phyloP scores from a whole-genome alignment of 2,888 invertebrate species.

The Lomographa bimaculata region DNA sequence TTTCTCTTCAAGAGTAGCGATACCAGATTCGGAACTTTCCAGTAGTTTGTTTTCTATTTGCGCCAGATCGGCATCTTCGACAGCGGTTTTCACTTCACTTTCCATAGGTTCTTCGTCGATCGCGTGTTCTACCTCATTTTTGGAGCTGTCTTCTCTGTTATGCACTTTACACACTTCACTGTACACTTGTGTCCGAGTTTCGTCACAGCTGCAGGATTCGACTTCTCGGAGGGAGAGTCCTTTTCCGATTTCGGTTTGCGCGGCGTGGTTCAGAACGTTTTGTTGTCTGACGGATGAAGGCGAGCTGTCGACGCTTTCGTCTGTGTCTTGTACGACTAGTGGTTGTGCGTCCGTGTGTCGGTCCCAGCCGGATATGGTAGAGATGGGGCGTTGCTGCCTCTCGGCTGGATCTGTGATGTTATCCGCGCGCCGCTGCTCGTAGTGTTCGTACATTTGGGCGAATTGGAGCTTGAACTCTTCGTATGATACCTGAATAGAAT shows the following conservation, averaged over 20 bases:
- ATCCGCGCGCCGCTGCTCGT: slow-evolving; percentile 96
- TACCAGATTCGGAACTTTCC: slow-evolving; percentile 69
- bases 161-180: slow-evolving; percentile 87
- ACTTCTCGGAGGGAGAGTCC: slow-evolving; percentile 72
- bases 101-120: slow-evolving; percentile 50
- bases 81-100: slow-evolving; percentile 35
- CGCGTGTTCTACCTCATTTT: slow-evolving; percentile 56
- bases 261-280: slow-evolving; percentile 66
- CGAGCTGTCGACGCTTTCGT: slow-evolving; percentile 47
- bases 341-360: slow-evolving; percentile 72
- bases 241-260: slow-evolving; percentile 75
- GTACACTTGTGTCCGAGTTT: slow-evolving; percentile 73
- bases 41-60: slow-evolving; percentile 57
- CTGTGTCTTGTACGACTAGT: slow-evolving; percentile 38
- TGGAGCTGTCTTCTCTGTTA: slow-evolving; percentile 53
- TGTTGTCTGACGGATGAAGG: slow-evolving; percentile 49
- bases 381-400: slow-evolving; percentile 95
- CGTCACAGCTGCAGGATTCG: slow-evolving; percentile 66
- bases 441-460: slow-evolving; percentile 98
- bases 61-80: slow-evolving; percentile 52
- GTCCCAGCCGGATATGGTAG: slow-evolving; percentile 98
- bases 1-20: slow-evolving; percentile 61
- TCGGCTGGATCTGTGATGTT: slow-evolving; percentile 98
- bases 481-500: slow-evolving; percentile 91
- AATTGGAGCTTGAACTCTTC: slow-evolving; percentile 99